Conservation (phyloP, 2,888 invertebrate genomes). For the Epirrita christyi region DNA sequence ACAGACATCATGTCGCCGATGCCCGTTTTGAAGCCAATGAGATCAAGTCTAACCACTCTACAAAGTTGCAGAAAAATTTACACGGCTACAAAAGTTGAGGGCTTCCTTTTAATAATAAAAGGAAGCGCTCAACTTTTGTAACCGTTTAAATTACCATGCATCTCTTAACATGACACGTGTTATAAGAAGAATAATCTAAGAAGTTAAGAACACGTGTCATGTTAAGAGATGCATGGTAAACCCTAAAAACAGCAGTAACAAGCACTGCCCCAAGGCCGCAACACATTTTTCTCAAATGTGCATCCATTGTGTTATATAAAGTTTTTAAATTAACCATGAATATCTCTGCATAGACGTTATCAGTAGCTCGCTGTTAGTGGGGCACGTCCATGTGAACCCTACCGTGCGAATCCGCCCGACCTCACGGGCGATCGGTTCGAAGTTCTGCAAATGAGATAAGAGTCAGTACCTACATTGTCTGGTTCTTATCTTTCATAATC, state of each 20-base stretch:
- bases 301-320: constrained; percentile 22
- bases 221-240: too few relatives aligned
- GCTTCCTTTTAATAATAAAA: too few relatives aligned
- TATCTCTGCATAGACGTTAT: constrained; percentile 26
- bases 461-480: constrained; percentile 51
- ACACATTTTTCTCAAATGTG: not conserved
- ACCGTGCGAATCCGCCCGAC: constrained; percentile 8
- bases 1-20: constrained; percentile 50
- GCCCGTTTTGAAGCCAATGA: constrained; percentile 25
- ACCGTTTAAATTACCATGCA: too few relatives aligned
- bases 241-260: not conserved
- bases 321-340: constrained; percentile 23
- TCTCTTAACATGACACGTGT: too few relatives aligned
- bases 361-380: constrained; percentile 54
- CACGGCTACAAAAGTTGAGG: too few relatives aligned
- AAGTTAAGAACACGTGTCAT: not conserved
- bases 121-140: too few relatives aligned
- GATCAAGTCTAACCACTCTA: constrained; percentile 1
- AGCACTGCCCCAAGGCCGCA: not conserved
- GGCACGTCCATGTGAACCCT: constrained; percentile 49
- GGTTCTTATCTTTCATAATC: constrained; percentile 52
- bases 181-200: too few relatives aligned
- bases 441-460: constrained; percentile 51
- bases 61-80: not conserved
- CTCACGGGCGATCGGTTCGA: constrained; percentile 38